Evolutionary conservation across 2,888 invertebrate species (phyloP).

Genomic region (Papilio demoleus): DNA sequence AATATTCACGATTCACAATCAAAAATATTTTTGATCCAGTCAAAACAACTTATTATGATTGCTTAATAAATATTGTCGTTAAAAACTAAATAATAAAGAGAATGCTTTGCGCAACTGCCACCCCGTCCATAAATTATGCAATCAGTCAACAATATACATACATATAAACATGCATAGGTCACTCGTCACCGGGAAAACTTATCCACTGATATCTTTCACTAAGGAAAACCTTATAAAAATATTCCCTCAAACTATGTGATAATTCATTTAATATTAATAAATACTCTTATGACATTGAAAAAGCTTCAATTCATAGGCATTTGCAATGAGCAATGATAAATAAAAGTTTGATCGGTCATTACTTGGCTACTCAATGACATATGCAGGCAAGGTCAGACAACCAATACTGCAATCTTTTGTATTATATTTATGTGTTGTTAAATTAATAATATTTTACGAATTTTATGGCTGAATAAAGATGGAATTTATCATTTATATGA

Average conservation of each 20-base stretch:
- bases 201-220: conserved; percentile 12
- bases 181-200: neutral
- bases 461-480: neutral
- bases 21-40: conserved; percentile 77
- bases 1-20: conserved; percentile 71
- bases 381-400: too few relatives aligned
- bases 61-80: conserved; percentile 43
- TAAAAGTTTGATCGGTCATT: neutral
- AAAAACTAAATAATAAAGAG: conserved; percentile 61
- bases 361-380: neutral
- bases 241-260: conserved; percentile 14
- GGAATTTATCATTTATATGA: neutral
- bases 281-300: conserved; percentile 2
- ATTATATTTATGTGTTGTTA: neutral
- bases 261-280: neutral
- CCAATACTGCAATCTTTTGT: neutral
- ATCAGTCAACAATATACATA: conserved; percentile 67
- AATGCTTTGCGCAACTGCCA: conserved; percentile 64
- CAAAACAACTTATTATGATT: conserved; percentile 65
- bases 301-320: conserved; percentile 8
- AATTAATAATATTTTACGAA: neutral
- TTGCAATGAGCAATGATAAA: conserved; percentile 7
- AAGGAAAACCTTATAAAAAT: conserved; percentile 18
- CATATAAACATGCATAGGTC: conserved; percentile 35
- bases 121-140: conserved; percentile 70